Percentiles rank a stretch among this genome's conserved stretches.
These are phyloP conservation scores for Paramuricea clavata DNA, from an alignment of 92 coral and sea anemone genomes.

Conservation along the genomic window DNA sequence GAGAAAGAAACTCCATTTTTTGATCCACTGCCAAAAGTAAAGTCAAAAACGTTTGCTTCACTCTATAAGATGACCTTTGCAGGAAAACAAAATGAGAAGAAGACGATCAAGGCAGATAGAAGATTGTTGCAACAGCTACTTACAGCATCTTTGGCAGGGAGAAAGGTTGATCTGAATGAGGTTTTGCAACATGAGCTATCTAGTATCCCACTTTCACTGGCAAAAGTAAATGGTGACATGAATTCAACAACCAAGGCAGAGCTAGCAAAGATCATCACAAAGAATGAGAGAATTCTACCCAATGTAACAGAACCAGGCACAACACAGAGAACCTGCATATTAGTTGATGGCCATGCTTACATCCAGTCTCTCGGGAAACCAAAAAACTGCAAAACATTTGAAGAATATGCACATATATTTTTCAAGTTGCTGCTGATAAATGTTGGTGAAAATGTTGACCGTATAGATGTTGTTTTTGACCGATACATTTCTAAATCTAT, in stretches of 20 bases:
- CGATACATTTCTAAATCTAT: slow-evolving; percentile 3
- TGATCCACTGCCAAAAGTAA: slow-evolving; percentile 6
- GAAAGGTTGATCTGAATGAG: slow-evolving; percentile 5
- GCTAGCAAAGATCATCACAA: no score
- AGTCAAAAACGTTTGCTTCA: slow-evolving; percentile 1
- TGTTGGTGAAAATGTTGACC: neutral
- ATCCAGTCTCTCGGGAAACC: neutral
- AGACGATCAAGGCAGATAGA: slow-evolving; percentile 37
- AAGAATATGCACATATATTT: neutral
- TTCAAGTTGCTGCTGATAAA: neutral
- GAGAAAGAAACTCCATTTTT: slow-evolving; percentile 20
- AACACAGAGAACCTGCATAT: no score
- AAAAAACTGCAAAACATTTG: neutral
- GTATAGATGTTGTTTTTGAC: neutral
- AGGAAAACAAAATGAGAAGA: slow-evolving; percentile 20
- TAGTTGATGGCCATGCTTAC: neutral
- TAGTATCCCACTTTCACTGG: slow-evolving; percentile 31
- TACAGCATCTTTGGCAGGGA: slow-evolving; percentile 35
- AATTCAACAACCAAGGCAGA: slow-evolving; percentile 30
- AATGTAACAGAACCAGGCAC: no score
- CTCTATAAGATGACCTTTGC: neutral
- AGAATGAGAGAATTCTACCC: no score
- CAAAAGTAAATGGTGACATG: slow-evolving; percentile 34
- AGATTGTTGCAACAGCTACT: slow-evolving; percentile 28
- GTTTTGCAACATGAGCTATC: slow-evolving; percentile 31